Conservation (phyloP, 2,113 vertebrate genomes). For the Cathartes aura region DNA sequence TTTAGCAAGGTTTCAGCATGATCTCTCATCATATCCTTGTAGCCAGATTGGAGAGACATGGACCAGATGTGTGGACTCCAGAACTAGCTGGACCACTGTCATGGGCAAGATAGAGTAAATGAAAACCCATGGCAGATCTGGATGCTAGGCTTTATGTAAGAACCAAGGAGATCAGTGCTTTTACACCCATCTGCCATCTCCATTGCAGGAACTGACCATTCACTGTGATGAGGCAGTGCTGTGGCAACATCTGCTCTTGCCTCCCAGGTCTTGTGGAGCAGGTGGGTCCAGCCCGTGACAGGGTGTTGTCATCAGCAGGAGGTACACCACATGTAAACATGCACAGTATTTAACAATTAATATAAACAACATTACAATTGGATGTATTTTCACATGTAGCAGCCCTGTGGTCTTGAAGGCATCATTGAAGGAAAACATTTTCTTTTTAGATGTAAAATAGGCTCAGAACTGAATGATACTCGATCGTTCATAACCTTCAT, state of each 20-base stretch:
- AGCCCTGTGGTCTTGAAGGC: not conserved
- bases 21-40: not conserved
- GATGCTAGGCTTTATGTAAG: not conserved
- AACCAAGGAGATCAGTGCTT: not conserved
- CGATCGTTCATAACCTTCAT: not conserved
- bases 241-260: not conserved
- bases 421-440: not conserved
- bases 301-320: not conserved
- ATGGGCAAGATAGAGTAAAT: not conserved
- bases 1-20: not conserved
- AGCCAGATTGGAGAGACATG: not conserved
- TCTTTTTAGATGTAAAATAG: not conserved
- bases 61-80: not conserved
- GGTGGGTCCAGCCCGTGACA: not conserved
- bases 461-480: not conserved
- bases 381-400: not conserved
- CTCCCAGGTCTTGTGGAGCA: not conserved
- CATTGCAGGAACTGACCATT: not conserved
- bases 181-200: not conserved
- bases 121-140: not conserved
- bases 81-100: not conserved
- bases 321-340: not conserved
- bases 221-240: not conserved
- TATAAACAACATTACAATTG: not conserved
- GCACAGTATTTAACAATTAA: not conserved